Conservation (phyloP, 2,113 vertebrate species). For the Carassius carassius region DNA sequence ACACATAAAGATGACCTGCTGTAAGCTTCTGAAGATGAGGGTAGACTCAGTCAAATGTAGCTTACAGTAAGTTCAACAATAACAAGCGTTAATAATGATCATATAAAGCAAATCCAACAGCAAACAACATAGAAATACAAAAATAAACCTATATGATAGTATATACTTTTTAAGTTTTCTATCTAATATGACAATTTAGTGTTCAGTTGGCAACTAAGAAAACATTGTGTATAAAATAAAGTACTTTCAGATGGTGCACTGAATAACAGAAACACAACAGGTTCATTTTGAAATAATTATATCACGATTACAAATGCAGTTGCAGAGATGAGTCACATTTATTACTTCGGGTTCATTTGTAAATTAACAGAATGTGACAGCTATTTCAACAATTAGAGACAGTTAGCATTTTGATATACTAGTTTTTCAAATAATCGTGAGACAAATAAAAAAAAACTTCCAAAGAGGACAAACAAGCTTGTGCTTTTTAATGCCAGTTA, state of each 20-base stretch:
- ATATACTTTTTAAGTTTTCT: too few relatives aligned
- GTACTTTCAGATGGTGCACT: not conserved
- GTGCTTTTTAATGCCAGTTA: not conserved
- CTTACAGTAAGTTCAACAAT: not conserved
- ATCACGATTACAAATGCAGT: conserved; percentile 5
- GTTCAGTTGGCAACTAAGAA: too few relatives aligned
- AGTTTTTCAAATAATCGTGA: conserved; percentile 16
- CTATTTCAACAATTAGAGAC: not conserved
- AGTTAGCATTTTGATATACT: conserved; percentile 1
- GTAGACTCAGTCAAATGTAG: not conserved
- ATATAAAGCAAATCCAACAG: not conserved
- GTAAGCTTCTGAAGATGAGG: not conserved
- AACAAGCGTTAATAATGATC: not conserved
- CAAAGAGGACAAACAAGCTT: not conserved
- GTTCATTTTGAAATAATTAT: not conserved
- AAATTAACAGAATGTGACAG: not conserved
- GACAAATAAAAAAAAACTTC: not conserved
- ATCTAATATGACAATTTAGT: too few relatives aligned
- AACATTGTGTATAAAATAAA: too few relatives aligned
- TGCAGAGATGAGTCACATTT: conserved; percentile 14
- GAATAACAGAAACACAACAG: not conserved
- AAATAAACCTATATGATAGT: not conserved
- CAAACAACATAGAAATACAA: not conserved
- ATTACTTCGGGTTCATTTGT: conserved; percentile 17
- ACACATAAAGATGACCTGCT: too few relatives aligned